Evolutionary conservation across 2,113 vertebrate species (phyloP), one percentile per base, ranked within the genome.

Genomic region (Trinectes maculatus): DNA sequence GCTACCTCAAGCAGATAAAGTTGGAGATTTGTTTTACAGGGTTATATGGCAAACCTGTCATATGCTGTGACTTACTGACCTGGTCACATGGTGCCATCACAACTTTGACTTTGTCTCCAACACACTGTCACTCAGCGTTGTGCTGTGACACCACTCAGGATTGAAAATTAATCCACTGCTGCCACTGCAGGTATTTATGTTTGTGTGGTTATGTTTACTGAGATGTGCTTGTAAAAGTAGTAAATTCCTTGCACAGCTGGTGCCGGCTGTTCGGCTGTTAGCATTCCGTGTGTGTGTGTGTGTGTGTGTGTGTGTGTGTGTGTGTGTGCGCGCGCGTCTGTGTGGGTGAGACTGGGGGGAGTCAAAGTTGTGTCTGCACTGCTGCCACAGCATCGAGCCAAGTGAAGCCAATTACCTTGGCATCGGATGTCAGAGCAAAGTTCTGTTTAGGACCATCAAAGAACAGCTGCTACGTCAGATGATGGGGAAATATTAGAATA

Each of bases 231-330:
- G 86, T 88, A 87, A 89, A 92, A 91, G 85, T 87, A 82, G 71
- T 85, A 87, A 87, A 92, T 91, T 91, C 88, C 87, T 86, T 53
- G n/a, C 74, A 64, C 90, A 93, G 91, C 88, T 90, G 92, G 77
- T 91, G 87, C 85, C 85, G 79, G 90, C 91, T 89, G 84, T 87
- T 93, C 85, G 79, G 90, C 91, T 89, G 84, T 87, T 93, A 70
- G 84, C 77, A 91, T 86, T 88, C 86, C 86, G 72, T 64, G 57
- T 84, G 79, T 70, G 81, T 42, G 36, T 31, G 72, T 48, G 40
- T 28, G 24, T 29, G 28, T 46, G 51, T 36, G 61, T 62, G 40
- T 36, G 25, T 26, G 47, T 71, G 56, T 80, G 70, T 65, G 83
- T 63, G 49, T 39, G 48, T 46, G 52, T 22, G 7, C 4, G 44